phyloP scores from a whole-genome alignment of 2,113 vertebrate genomes.

The Scolopax mira region DNA sequence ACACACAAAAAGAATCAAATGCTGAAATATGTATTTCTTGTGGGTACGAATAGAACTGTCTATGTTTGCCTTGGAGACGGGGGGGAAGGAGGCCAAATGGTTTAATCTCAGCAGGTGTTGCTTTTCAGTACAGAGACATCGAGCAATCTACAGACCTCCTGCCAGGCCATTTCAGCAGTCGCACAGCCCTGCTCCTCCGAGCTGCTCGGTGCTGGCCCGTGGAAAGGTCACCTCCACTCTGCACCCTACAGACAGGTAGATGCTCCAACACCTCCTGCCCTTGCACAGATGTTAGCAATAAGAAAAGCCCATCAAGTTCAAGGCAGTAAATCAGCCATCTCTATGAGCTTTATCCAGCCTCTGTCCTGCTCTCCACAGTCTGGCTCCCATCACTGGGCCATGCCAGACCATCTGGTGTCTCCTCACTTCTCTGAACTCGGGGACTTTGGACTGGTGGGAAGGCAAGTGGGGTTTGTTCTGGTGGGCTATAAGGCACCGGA shows the following conservation, averaged over 20 bases:
- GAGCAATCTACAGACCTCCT: not conserved
- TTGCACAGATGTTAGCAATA: not conserved
- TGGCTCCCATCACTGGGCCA: not conserved
- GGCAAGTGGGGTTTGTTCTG: not conserved
- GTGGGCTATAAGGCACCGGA: not conserved
- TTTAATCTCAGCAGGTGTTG: slow-evolving; percentile 59
- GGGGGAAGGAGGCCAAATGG: not conserved
- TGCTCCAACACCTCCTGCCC: not conserved
- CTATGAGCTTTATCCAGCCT: not conserved
- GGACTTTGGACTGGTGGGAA: not conserved
- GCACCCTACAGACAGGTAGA: not conserved
- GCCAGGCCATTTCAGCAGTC: not conserved
- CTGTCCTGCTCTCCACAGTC: rapidly evolving
- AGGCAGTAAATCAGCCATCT: not conserved
- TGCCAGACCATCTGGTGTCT: not conserved
- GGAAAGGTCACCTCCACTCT: not conserved
- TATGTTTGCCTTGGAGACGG: slow-evolving; percentile 54
- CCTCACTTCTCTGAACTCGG: not conserved
- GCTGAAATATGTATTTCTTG: slow-evolving; percentile 12
- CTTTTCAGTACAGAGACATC: slow-evolving; percentile 13
- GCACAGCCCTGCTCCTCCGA: not conserved
- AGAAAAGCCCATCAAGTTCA: not conserved
- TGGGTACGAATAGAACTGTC: slow-evolving; percentile 15
- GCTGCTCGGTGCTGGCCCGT: not conserved
- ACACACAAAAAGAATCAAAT: not conserved